Evolutionary conservation across 92 coral and sea anemone genomes (phyloP), one percentile per base, ranked within the genome.

Genomic region (Micromussa lordhowensis): DNA sequence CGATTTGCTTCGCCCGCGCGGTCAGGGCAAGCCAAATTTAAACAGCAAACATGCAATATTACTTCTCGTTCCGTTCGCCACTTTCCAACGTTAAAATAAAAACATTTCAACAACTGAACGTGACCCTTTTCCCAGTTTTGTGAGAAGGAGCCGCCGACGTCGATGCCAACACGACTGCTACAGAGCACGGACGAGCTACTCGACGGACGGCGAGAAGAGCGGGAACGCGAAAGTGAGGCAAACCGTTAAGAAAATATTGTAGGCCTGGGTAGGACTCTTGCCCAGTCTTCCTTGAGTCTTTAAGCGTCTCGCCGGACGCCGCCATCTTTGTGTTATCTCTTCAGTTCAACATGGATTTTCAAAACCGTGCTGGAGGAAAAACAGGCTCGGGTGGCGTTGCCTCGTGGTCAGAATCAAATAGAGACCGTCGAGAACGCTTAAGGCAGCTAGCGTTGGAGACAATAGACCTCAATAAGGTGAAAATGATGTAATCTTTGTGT

Each of bases 371-470:
- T 66, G 99, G 99, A 6, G 99, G 99, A 8, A 97, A 97, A 79
- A 97, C 99, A 19, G 99, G 99, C 72, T 96, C 98, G 53, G 99
- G 99, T 40, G 99, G 99, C 54, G 99, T 97, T 6, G 99, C 99
- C 3, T 96, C 98, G 32, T 93, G 96, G 82, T 96, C 98, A 17
- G 98, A 97, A 84, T 96, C 98, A 2, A 97, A 97, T 88, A 86
- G 99, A 90, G 99, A 97, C 89, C 93, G 99, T 32, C 96, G 99
- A 88, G 98, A 97, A 84, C 94, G 99, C 70, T 87, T 97, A 22
- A 69, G 99, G 44, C 99, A 97, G 87, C 89, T 97, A 36, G 99
- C 99, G 18, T 90, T 97, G 86, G 99, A 97, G 80, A 97, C 99
- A 3, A 97, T 97, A 49, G 99, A 97, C 89, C 90, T 97, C 93